Base-by-base conservation (phyloP, 2,888 invertebrate species). In the Pasiphila rectangulata region DNA sequence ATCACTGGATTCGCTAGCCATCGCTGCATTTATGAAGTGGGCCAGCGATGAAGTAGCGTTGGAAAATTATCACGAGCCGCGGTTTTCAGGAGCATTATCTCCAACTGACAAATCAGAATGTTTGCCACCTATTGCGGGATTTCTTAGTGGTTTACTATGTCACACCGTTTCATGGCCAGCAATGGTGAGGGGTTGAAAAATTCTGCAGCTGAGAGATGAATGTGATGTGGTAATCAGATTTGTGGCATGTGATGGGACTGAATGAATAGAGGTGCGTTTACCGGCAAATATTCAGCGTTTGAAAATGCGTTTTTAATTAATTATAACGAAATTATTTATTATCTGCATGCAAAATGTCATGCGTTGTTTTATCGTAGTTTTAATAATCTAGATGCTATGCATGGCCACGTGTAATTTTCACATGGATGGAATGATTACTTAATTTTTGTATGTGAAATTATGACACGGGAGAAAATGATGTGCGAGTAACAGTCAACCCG, bases 221-320 rank as follows among this genome's bases (percentile, higher is more conserved):
- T 83, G 80, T 83, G 84, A 81, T 83, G 72, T 79, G 75, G 71
- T 76, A 85, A 86, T 80, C 75, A 77, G 85, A 84, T 85, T 85
- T 80, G 82, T 76, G 72, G 71, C 72, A 75, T 81, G 77, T 78
- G 79, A 82, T 83, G 69, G 79, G 81, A 83, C 83, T 82, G 77
- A 73, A 13, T 27, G 72, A 10, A 69, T 69, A 69, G 72, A 72
- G 74, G 72, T 44, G 27, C 4, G 1, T 20, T 7, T n/a, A 13
- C 7, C 27, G 27, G 13, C 3, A 10, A 5, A 0, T 2, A 16
- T 42, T 37, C 42, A 42, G 16, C 37, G 42, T 32, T 42, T 12
- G n/a, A 1, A 12, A 38, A 12, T 15, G 21, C 15, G 2, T 20
- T 19, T 9, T 6, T 1, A 6, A 3, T 4, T 23, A n/a, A 7